Evolutionary conservation across 1,140 invertebrate genomes (phyloP).

Genomic region (Drosophila fuyamai): DNA sequence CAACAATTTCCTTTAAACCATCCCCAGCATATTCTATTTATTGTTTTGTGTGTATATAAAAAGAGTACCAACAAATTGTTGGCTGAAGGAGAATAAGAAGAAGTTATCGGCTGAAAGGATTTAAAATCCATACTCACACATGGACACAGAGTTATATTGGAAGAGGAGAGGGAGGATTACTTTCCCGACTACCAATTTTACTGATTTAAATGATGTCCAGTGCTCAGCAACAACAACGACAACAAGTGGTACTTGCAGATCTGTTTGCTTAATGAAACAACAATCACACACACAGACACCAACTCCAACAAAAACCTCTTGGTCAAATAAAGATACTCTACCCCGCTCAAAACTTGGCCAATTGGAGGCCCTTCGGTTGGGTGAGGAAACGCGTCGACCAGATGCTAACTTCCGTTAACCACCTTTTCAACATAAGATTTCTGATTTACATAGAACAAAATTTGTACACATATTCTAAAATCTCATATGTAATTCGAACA

Average conservation of each 20-base stretch:
- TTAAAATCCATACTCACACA: constrained; percentile 6
- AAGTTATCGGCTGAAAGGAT: constrained; percentile 34
- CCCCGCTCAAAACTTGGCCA: neutral
- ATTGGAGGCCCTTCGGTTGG: neutral
- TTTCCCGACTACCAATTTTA: constrained; percentile 64
- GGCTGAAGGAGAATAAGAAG: constrained; percentile 40
- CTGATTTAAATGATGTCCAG: constrained; percentile 68
- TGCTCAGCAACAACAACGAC: constrained; percentile 25
- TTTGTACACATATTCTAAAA: no score
- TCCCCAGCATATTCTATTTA: no score
- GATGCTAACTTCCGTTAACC: neutral
- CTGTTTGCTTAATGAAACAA: constrained; percentile 75
- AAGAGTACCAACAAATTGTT: constrained; percentile 56
- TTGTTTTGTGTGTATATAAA: constrained; percentile 2
- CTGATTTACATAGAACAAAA: neutral
- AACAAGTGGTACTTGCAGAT: constrained; percentile 43
- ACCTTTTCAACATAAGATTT: neutral
- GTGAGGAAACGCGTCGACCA: no score
- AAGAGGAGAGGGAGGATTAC: neutral
- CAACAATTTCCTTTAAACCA: no score
- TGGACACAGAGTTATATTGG: neutral
- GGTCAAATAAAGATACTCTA: constrained; percentile 53
- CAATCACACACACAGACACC: constrained; percentile 4
- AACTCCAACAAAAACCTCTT: constrained; percentile 58
- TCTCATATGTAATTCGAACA: no score